These are phyloP conservation scores for Platichthys flesus DNA, from an alignment of 2,113 vertebrate species.

Conservation along the genomic window DNA sequence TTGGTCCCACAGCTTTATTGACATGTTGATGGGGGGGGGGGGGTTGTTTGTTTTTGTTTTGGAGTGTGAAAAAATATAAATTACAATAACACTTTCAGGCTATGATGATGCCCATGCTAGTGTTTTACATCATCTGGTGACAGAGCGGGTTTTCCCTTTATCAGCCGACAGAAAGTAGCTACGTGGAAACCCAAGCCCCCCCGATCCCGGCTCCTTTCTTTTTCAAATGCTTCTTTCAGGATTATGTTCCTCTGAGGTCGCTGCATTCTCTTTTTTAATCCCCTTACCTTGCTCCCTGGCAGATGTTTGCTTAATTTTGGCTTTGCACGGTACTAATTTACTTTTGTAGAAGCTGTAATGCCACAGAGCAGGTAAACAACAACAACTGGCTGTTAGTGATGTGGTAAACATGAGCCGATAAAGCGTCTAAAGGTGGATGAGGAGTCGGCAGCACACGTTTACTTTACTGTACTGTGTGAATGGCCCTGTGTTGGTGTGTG, in stretches of 20 bases:
- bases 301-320: slow-evolving; percentile 65
- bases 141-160: slow-evolving; percentile 35
- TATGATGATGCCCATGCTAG: slow-evolving; percentile 21
- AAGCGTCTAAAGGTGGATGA: slow-evolving; percentile 15
- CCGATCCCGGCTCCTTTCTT: slow-evolving; percentile 38
- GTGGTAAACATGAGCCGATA: slow-evolving; percentile 44
- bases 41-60: slow-evolving; percentile 35
- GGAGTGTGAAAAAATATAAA: slow-evolving; percentile 19
- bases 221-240: slow-evolving; percentile 52
- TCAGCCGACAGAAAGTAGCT: slow-evolving; percentile 35
- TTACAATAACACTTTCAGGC: slow-evolving; percentile 11
- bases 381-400: slow-evolving; percentile 45
- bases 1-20: slow-evolving; percentile 45
- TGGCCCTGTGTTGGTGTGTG: not conserved
- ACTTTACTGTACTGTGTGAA: slow-evolving; percentile 8
- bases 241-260: slow-evolving; percentile 49
- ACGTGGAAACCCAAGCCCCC: slow-evolving; percentile 22
- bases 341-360: slow-evolving; percentile 54
- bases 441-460: not conserved
- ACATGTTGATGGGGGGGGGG: slow-evolving; percentile 8
- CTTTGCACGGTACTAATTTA: slow-evolving; percentile 50
- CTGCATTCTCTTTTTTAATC: slow-evolving; percentile 58
- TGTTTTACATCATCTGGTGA: slow-evolving; percentile 28
- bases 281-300: slow-evolving; percentile 52
- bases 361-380: slow-evolving; percentile 43